These are phyloP conservation scores for Esox niger DNA, from an alignment of 2,113 vertebrate species.

Conservation along the genomic window DNA sequence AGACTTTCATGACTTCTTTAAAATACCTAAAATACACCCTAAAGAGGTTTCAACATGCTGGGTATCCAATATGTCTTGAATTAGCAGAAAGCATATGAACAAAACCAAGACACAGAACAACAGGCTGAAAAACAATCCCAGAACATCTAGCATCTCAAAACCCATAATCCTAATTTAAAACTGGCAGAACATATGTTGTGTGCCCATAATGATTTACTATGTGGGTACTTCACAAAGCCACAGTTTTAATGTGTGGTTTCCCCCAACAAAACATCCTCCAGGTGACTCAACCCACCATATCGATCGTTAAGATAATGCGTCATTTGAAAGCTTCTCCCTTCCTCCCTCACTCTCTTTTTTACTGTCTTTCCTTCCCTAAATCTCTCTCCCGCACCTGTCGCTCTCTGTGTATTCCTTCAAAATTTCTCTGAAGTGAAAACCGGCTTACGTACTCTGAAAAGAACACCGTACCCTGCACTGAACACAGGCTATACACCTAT, in stretches of 20 bases:
- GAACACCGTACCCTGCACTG: too few relatives aligned
- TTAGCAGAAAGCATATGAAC: conserved; percentile 54
- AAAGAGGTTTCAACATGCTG: too few relatives aligned
- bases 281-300: conserved; percentile 44
- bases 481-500: conserved; percentile 6
- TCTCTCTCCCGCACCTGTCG: neutral
- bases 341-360: conserved; percentile 14
- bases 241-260: conserved; percentile 58
- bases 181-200: conserved; percentile 46
- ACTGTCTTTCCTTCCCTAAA: neutral
- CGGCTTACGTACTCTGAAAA: too few relatives aligned
- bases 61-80: conserved; percentile 56
- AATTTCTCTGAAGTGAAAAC: too few relatives aligned
- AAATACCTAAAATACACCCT: too few relatives aligned
- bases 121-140: conserved; percentile 58
- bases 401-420: too few relatives aligned
- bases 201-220: conserved; percentile 57
- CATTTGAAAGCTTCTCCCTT: neutral
- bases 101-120: conserved; percentile 44
- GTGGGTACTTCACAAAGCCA: conserved; percentile 54
- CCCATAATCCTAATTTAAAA: too few relatives aligned
- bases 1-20: conserved; percentile 24
- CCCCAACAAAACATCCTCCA: conserved; percentile 38
- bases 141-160: conserved; percentile 48
- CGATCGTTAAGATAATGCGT: conserved; percentile 23